These are phyloP conservation scores for Aspidapion aeneum DNA, from an alignment of 2,888 invertebrate species.

Conservation along the genomic window DNA sequence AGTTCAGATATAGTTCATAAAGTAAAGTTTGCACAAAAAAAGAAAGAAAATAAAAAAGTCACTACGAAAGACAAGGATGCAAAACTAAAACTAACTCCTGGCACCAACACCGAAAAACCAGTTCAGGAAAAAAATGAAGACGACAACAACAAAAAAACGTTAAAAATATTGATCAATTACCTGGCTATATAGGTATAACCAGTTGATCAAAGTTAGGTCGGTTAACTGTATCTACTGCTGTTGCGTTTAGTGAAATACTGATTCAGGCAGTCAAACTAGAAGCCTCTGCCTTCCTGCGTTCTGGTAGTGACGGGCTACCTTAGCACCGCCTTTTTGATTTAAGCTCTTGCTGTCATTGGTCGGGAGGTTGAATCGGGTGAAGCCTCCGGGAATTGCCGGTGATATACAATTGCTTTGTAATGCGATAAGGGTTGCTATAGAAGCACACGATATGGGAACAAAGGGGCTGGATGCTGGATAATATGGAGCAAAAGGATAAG, in stretches of 20 bases:
- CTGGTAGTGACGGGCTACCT: background rate
- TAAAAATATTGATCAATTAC: background rate
- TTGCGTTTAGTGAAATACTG: background rate
- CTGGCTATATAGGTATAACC: no score
- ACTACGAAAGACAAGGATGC: background rate
- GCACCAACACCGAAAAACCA: background rate
- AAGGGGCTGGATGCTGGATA: background rate
- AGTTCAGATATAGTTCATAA: background rate
- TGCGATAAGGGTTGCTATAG: background rate
- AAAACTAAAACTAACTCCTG: background rate
- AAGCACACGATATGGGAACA: background rate
- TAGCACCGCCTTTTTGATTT: background rate
- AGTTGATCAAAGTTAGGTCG: background rate
- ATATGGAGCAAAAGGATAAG: no score
- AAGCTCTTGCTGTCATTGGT: background rate
- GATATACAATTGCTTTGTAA: background rate
- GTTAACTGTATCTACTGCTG: background rate
- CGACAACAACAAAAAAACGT: no score
- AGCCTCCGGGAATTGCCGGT: background rate
- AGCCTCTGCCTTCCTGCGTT: background rate
- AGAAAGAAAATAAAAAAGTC: background rate
- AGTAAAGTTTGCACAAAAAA: background rate
- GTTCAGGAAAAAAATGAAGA: background rate
- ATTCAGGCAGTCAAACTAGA: background rate
- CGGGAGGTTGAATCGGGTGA: background rate